Evolutionary conservation across 2,797 vertebrate species (phyloP), one percentile per base, ranked within the genome.

Genomic region (Mareca strepera): DNA sequence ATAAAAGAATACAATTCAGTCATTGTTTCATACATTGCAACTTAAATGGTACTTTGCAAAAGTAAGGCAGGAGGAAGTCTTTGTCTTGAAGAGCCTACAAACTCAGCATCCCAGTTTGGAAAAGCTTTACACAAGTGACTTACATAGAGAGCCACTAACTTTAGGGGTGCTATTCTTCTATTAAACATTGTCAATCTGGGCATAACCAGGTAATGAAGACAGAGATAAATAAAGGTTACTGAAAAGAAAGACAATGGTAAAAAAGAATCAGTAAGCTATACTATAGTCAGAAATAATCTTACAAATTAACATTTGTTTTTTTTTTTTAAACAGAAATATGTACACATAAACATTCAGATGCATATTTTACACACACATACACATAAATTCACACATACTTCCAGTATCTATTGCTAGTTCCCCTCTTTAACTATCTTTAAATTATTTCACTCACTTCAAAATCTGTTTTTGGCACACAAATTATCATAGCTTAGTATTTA

Each of bases 301-400:
- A 55, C 10, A 55, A 41, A 55, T 72, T 41, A 22, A 48, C 37
- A 5, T 39, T 39, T 39, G 12, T 39, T 39, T 6, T 5, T 70
- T 39, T 41, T 25, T 59, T 33, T 15, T 43, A 59, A 68, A 68
- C 12, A 23, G 7, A 39, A 72, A 20, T 21, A 55, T 12, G 21
- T 16, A 41, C 12, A 72, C 3, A 39, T 39, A 55, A 18, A 72
- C 25, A 58, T 0, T 8, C 1, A 4, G 41, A 26, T 7, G 12
- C 0, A 0, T 44, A 59, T 78, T 92, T 78, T 56, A 75, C 18
- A 48, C 0, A 1, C 29, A 35, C 7, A 0, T 2, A 17, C 28
- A 68, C n/a, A 7, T 66, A 74, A 46, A 68, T 37, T 46, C 23
- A 66, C 11, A 76, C 0, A 46, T 9, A 33, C 35, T 60, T 31